A percentile compares a stretch with the other conserved stretches of the same genome.
phyloP scores from a whole-genome alignment of 2,113 vertebrate genomes.

The Etheostoma spectabile region DNA sequence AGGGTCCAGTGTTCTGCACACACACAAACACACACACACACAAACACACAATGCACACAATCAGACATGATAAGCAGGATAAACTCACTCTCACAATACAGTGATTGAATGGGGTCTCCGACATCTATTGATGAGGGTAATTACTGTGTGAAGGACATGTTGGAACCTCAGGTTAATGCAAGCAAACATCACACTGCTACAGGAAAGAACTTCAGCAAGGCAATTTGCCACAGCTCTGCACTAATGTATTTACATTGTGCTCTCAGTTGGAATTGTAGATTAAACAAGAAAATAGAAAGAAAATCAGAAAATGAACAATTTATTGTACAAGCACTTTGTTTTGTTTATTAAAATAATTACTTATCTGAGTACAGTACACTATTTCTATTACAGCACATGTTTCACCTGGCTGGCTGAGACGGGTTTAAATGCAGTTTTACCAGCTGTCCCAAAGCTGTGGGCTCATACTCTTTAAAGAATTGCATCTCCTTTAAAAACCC shows the following conservation, averaged over 20 bases:
- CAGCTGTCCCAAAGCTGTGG: not conserved
- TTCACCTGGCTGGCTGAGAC: not conserved
- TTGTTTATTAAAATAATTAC: conserved; percentile 8
- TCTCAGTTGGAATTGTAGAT: conserved; percentile 40
- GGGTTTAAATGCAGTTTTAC: not conserved
- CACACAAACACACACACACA: conserved; percentile 15
- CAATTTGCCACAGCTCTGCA: conserved; percentile 42
- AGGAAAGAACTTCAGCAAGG: conserved; percentile 42
- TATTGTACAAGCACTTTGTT: not conserved
- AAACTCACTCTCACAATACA: conserved; percentile 31
- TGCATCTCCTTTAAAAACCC: not conserved
- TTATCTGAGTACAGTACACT: not conserved
- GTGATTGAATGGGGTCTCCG: conserved; percentile 66
- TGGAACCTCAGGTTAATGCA: conserved; percentile 65
- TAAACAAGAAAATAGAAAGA: conserved; percentile 24
- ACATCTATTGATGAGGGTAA: conserved; percentile 77
- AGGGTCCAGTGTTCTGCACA: not conserved
- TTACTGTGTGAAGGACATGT: conserved; percentile 74
- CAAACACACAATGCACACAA: conserved; percentile 12
- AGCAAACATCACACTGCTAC: conserved; percentile 41
- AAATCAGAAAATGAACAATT: conserved; percentile 14
- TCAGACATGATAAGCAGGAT: not conserved
- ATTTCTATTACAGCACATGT: not conserved
- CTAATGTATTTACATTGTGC: conserved; percentile 51
- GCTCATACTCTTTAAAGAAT: not conserved